Evolutionary conservation across 2,888 invertebrate genomes (phyloP).

Genomic region (Agrypnus murinus): DNA sequence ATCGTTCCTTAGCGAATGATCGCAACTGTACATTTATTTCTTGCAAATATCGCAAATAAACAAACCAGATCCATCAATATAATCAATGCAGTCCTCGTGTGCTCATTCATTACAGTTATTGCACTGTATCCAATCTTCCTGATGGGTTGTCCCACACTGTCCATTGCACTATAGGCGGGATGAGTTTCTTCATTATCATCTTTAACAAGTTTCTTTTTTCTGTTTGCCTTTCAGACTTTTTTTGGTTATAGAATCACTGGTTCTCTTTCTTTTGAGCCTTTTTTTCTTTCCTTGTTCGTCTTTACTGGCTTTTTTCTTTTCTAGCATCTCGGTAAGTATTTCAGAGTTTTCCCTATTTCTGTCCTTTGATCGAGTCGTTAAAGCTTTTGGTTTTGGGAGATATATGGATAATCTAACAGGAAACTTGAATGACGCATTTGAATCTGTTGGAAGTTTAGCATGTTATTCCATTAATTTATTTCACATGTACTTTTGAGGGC

Average conservation of each 20-base stretch:
- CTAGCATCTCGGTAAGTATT: not conserved
- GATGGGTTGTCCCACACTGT: not conserved
- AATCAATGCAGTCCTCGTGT: constrained; percentile 6
- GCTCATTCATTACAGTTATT: constrained; percentile 6
- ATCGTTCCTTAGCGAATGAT: too few species aligned
- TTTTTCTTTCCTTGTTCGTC: not conserved
- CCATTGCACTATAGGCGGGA: too few species aligned
- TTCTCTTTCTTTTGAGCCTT: not conserved
- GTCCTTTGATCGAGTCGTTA: not conserved
- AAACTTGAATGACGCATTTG: too few species aligned
- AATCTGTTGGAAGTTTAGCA: constrained; percentile 6
- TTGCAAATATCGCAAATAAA: constrained; percentile 4
- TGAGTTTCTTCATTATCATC: constrained; percentile 6
- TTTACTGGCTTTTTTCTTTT: not conserved
- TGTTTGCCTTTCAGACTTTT: not conserved
- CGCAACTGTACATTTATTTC: too few species aligned
- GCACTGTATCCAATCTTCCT: constrained; percentile 12
- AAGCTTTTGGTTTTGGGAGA: constrained; percentile 1
- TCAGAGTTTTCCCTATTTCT: not conserved
- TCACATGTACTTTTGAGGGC: not conserved
- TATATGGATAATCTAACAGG: constrained; percentile 3
- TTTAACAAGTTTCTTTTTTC: constrained; percentile 7
- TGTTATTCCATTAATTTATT: not conserved
- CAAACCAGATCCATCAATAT: constrained; percentile 9
- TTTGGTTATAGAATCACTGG: constrained; percentile 1